These are phyloP conservation scores for Cryptocephalus moraei DNA, from an alignment of 2,888 invertebrate genomes.

Conservation along the genomic window DNA sequence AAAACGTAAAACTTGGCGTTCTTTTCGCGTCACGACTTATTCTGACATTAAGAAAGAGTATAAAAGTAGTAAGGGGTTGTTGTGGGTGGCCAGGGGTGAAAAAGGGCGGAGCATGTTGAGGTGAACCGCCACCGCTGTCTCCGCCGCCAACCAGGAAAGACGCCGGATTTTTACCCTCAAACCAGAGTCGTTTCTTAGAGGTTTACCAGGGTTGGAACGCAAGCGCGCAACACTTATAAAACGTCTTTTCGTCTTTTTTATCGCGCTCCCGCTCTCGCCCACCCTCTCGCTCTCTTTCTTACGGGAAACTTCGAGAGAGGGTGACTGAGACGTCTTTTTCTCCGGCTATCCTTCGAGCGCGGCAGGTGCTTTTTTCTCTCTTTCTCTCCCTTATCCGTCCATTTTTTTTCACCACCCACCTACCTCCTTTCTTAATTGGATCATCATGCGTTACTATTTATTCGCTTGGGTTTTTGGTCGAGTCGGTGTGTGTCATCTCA, in stretches of 20 bases:
- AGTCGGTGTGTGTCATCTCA: too few relatives aligned
- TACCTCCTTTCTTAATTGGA: too few relatives aligned
- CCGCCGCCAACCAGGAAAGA: slow-evolving; percentile 43
- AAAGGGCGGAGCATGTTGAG: slow-evolving; percentile 41
- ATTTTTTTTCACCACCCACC: too few relatives aligned
- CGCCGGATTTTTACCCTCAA: slow-evolving; percentile 43
- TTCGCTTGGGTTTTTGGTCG: too few relatives aligned
- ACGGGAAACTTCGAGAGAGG: slow-evolving; percentile 19
- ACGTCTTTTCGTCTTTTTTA: slow-evolving; percentile 34
- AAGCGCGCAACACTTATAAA: slow-evolving; percentile 33
- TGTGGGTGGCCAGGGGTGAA: slow-evolving; percentile 27
- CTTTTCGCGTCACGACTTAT: slow-evolving; percentile 37
- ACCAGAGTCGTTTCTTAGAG: slow-evolving; percentile 43
- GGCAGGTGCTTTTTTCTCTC: slow-evolving; percentile 15
- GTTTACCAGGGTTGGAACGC: slow-evolving; percentile 39
- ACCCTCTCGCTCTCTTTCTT: slow-evolving; percentile 20
- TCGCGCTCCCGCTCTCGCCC: slow-evolving; percentile 16
- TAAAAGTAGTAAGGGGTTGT: slow-evolving; percentile 35
- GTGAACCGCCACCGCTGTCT: slow-evolving; percentile 41
- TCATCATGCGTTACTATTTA: too few relatives aligned
- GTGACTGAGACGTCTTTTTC: slow-evolving; percentile 20
- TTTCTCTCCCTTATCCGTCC: too few relatives aligned
- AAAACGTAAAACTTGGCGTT: slow-evolving; percentile 19
- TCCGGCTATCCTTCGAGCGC: slow-evolving; percentile 20
- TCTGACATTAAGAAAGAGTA: slow-evolving; percentile 40